phyloP scores from a whole-genome alignment of 2,888 invertebrate species.

The Neoscelio sp. region DNA sequence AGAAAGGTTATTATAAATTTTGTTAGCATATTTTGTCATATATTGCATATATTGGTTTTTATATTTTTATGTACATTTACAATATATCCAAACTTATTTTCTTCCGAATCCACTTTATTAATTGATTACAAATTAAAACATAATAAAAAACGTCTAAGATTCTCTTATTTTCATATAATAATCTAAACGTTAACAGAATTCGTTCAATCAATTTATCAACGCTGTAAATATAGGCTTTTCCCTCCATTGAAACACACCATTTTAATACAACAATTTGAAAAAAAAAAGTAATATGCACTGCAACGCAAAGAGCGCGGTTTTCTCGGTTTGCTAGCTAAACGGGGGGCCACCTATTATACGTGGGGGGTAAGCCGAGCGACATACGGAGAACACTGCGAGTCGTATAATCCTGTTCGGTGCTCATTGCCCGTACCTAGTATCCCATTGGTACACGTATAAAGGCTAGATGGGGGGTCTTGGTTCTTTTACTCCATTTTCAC shows the following conservation, averaged over 20 bases:
- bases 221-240: slow-evolving; percentile 1
- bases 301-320: slow-evolving; percentile 69
- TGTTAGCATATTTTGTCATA: too few species aligned
- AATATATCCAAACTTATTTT: too few species aligned
- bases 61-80: too few species aligned
- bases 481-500: slow-evolving; percentile 74
- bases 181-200: background rate
- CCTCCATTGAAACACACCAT: slow-evolving; percentile 3
- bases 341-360: slow-evolving; percentile 75
- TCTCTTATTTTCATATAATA: too few species aligned
- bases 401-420: slow-evolving; percentile 75
- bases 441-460: slow-evolving; percentile 80
- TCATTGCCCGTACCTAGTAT: slow-evolving; percentile 64
- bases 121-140: too few species aligned
- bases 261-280: slow-evolving; percentile 33
- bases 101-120: too few species aligned
- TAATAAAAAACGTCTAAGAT: too few species aligned
- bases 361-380: slow-evolving; percentile 79
- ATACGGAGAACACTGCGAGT: slow-evolving; percentile 78
- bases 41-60: too few species aligned
- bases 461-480: slow-evolving; percentile 81
- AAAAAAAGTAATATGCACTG: slow-evolving; percentile 42
- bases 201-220: background rate
- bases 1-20: too few species aligned
- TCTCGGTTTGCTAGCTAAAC: slow-evolving; percentile 72